Evolutionary conservation across 2,797 vertebrate species (phyloP).

Genomic region (Eulemur mongoz): DNA sequence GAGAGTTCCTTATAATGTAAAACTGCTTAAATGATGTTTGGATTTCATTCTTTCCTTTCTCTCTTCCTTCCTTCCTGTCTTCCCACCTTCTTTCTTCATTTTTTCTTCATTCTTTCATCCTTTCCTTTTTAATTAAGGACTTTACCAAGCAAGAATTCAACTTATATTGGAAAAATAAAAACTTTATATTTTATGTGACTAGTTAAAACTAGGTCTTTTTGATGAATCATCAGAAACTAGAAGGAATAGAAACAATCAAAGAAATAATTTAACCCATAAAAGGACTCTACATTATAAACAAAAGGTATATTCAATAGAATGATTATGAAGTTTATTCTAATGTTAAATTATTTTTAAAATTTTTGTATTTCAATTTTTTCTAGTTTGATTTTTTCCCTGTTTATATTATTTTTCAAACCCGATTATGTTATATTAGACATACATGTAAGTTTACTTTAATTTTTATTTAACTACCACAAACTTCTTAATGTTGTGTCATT

Average conservation of each 20-base stretch:
- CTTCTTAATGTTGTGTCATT: background rate
- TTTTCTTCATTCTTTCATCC: background rate
- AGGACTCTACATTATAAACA: background rate
- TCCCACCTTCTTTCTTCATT: background rate
- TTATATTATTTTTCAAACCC: background rate
- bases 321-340: background rate
- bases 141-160: background rate
- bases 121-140: background rate
- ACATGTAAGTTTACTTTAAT: background rate
- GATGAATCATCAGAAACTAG: slow-evolving; percentile 4
- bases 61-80: background rate
- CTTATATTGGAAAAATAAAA: background rate
- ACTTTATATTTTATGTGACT: background rate
- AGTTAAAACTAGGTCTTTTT: background rate
- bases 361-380: background rate
- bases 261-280: slow-evolving; percentile 36
- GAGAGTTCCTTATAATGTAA: background rate
- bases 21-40: background rate
- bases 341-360: background rate
- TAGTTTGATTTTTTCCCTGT: background rate
- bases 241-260: slow-evolving; percentile 61
- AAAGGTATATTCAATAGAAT: background rate
- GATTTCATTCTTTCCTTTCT: background rate
- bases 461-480: background rate
- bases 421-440: background rate